A percentile compares a stretch with the other conserved stretches of the same genome.
These are phyloP conservation scores for Madoqua kirkii DNA, from an alignment of 2,113 vertebrate genomes.

Conservation along the genomic window DNA sequence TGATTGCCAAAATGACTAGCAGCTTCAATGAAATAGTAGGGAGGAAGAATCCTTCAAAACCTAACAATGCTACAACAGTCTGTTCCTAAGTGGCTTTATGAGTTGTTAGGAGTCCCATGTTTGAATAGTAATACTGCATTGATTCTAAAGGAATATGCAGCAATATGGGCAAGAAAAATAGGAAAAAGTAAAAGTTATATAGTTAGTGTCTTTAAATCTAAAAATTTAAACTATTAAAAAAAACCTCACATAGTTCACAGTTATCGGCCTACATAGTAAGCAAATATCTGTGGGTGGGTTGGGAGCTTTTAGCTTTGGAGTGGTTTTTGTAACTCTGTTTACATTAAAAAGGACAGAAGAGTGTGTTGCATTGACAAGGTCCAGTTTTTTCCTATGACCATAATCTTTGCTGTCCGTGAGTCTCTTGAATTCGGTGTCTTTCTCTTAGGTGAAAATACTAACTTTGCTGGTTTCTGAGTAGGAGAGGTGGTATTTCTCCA, in stretches of 20 bases:
- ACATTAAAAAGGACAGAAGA: slow-evolving; percentile 75
- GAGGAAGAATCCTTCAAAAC: slow-evolving; percentile 62
- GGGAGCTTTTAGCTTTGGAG: slow-evolving; percentile 54
- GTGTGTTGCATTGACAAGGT: slow-evolving; percentile 66
- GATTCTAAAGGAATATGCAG: slow-evolving; percentile 68
- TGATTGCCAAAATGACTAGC: slow-evolving; percentile 73
- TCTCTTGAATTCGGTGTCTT: slow-evolving; percentile 68
- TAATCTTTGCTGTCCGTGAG: slow-evolving; percentile 70
- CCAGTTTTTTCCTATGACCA: slow-evolving; percentile 72
- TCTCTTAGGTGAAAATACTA: slow-evolving; percentile 73
- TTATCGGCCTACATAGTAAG: slow-evolving; percentile 98
- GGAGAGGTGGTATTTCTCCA: slow-evolving; percentile 70
- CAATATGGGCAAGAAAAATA: slow-evolving; percentile 66
- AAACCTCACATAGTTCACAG: slow-evolving; percentile 91
- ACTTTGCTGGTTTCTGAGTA: slow-evolving; percentile 74
- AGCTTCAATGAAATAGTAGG: slow-evolving; percentile 72
- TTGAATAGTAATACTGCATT: slow-evolving; percentile 70
- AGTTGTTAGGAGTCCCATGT: slow-evolving; percentile 58
- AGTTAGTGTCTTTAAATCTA: slow-evolving; percentile 81
- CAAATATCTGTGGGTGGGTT: slow-evolving; percentile 82
- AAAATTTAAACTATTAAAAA: slow-evolving; percentile 84
- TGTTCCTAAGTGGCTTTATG: slow-evolving; percentile 74
- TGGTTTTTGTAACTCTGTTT: slow-evolving; percentile 81
- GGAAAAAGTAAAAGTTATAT: slow-evolving; percentile 69
- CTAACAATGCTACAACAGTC: slow-evolving; percentile 68